phyloP scores from a whole-genome alignment of 2,888 invertebrate species.

The Cristatella mucedo region DNA sequence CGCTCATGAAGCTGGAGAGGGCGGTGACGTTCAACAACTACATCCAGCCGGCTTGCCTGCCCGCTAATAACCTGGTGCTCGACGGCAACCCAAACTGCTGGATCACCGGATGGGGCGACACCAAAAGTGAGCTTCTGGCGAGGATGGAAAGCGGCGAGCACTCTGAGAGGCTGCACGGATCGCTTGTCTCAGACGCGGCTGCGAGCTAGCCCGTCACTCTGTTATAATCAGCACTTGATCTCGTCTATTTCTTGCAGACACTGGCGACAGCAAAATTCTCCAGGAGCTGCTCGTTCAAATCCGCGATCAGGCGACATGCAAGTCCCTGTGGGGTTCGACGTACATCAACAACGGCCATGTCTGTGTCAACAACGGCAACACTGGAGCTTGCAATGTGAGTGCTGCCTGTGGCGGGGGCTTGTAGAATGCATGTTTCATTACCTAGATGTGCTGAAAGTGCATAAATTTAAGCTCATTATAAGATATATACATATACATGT shows the following conservation, averaged over 20 bases:
- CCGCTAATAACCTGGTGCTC: constrained; percentile 11
- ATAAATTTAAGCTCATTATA: too few species aligned
- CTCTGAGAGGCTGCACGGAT: too few species aligned
- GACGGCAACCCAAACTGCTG: constrained; percentile 13
- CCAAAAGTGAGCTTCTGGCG: constrained; percentile 13
- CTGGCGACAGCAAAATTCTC: constrained; percentile 1
- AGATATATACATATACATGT: too few species aligned
- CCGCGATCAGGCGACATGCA: constrained; percentile 11
- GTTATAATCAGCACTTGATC: too few species aligned
- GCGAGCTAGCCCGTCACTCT: too few species aligned
- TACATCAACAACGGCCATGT: constrained; percentile 14
- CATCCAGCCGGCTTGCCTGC: constrained; percentile 12
- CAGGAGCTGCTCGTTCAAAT: constrained; percentile 13
- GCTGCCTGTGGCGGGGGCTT: not conserved
- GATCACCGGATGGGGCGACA: constrained; percentile 16
- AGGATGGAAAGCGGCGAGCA: too few species aligned
- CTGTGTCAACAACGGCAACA: constrained; percentile 15
- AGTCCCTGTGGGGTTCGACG: constrained; percentile 12
- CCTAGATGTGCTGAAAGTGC: too few species aligned
- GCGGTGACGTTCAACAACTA: constrained; percentile 11
- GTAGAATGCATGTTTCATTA: too few species aligned
- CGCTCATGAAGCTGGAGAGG: constrained; percentile 12
- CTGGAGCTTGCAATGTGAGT: constrained; percentile 13
- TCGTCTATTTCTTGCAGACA: too few species aligned
- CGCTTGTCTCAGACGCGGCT: too few species aligned